These are phyloP conservation scores for Grammomys surdaster DNA, from an alignment of 2,113 vertebrate species.

Conservation along the genomic window DNA sequence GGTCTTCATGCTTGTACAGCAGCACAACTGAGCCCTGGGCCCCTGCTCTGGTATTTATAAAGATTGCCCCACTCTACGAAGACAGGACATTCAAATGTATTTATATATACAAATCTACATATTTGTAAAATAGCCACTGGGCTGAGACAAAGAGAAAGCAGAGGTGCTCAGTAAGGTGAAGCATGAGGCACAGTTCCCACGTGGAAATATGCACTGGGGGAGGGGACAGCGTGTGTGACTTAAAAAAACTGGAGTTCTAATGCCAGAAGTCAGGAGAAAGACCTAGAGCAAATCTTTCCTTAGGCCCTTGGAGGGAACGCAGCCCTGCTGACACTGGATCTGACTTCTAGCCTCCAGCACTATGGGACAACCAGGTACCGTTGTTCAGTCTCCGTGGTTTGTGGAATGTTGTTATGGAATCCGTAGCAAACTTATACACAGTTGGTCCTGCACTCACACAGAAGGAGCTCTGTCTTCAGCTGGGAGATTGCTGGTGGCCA, in stretches of 20 bases:
- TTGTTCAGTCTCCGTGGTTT: background rate
- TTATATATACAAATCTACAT: background rate
- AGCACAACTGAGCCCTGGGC: background rate
- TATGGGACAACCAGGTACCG: background rate
- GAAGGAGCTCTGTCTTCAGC: background rate
- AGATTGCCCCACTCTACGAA: background rate
- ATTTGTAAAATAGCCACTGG: background rate
- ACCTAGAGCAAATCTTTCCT: background rate
- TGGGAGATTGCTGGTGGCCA: background rate
- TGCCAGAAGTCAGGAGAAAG: background rate
- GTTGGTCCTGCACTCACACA: background rate
- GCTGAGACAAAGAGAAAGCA: background rate
- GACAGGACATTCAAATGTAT: background rate
- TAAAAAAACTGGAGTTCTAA: background rate
- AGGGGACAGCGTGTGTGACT: background rate
- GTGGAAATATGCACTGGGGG: background rate
- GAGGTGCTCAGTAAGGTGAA: background rate
- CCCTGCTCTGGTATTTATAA: background rate
- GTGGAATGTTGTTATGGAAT: background rate
- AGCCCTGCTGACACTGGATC: background rate
- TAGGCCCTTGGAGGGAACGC: fast-evolving
- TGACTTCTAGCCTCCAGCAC: background rate
- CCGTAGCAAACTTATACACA: background rate
- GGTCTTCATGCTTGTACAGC: background rate
- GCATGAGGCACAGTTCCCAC: fast-evolving